Base-by-base conservation (phyloP, 1,140 invertebrate species). In the Pseudomyrmex sp. region DNA sequence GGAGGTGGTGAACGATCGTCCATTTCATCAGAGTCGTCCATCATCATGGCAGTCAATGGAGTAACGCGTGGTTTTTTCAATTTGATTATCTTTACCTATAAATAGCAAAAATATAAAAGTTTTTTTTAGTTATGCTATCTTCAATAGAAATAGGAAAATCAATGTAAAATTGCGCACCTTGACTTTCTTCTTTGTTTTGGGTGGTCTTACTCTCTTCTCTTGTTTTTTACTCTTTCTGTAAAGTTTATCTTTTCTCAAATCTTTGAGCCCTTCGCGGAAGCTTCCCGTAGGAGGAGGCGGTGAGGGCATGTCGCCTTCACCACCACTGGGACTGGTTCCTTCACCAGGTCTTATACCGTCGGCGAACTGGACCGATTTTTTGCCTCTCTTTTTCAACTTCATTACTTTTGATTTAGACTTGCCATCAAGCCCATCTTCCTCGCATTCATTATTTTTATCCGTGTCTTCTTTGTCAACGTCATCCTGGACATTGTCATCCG, bases 331-430 rank as follows among this genome's bases (percentile, higher is more conserved):
- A 84, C 95, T 96, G 1, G 96, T 96, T 0, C 96, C 96, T 85
- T 96, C 95, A 0, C 96, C 96, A n/a, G 96, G 96, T 77, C 94
- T 93, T 20, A 96, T 92, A 26, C 96, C 96, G 92, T 96, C 96
- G 4, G 96, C 96, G 88, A 96, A 96, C 88, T 95, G 95, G 0
- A 96, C 96, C 10, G 90, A 93, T 85, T 96, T 95, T 59, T 93
- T 92, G 8, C 63, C 92, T 26, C 76, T 89, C 50, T 75, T 58
- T 59, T 85, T 83, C 35, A 68, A 9, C 54, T 75, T 89, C 12
- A n/a, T 7, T 18, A 70, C 48, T 35, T 82, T 89, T 10, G 61
- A 82, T 59, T 83, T 90, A 26, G 15, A 46, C 59, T 80, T 88
- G 48, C 8, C 65, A 2, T 88, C 88, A 15, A 7, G 20, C 0